phyloP scores from a whole-genome alignment of 1,140 invertebrate species.

The Aleiodes sp. region DNA sequence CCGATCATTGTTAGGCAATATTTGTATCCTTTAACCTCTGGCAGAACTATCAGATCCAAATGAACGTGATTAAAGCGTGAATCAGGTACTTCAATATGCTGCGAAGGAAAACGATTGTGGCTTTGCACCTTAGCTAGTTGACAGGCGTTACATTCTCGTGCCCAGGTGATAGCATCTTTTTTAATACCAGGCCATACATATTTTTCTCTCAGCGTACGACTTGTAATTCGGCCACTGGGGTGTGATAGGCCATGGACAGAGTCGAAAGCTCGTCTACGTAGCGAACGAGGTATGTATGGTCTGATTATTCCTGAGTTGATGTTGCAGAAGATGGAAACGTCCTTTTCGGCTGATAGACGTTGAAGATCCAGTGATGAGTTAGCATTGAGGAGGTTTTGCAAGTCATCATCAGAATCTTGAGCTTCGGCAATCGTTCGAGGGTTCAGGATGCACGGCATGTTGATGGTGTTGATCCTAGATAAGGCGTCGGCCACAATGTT shows the following conservation, averaged over 20 bases:
- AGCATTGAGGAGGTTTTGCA: neutral
- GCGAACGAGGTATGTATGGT: neutral
- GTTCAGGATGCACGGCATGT: neutral
- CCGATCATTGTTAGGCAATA: slow-evolving; percentile 15
- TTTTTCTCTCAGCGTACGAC: neutral
- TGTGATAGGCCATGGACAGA: neutral
- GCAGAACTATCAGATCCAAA: neutral
- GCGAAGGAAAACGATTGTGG: neutral
- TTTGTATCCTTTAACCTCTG: neutral
- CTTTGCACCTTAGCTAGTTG: neutral
- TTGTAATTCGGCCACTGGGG: neutral
- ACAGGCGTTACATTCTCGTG: neutral
- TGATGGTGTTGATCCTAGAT: neutral
- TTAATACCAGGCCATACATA: neutral
- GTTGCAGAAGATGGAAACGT: neutral
- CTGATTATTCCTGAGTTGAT: neutral
- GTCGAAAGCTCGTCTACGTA: neutral
- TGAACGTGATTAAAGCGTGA: slow-evolving; percentile 3
- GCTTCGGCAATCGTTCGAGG: neutral
- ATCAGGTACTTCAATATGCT: neutral
- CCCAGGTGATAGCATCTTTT: neutral
- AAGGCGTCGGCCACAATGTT: neutral
- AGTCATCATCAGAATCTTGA: neutral
- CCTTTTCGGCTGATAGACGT: neutral
- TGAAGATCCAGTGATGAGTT: neutral